These are phyloP conservation scores for Characodon lateralis DNA, from an alignment of 2,797 vertebrate species.

Conservation along the genomic window DNA sequence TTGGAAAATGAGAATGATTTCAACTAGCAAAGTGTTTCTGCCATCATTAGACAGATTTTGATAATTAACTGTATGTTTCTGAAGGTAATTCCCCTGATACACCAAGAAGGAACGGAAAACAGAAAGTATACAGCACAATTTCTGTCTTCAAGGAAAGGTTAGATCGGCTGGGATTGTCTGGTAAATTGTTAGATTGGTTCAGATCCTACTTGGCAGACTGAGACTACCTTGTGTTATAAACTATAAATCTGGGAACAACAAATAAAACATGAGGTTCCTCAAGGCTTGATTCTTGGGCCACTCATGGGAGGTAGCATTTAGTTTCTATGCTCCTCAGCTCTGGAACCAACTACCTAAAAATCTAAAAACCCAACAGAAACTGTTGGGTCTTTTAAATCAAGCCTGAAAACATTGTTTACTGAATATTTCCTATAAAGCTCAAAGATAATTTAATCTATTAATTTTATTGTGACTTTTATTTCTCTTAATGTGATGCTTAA, in stretches of 20 bases:
- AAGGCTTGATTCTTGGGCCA: background rate
- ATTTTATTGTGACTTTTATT: background rate
- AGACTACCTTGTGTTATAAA: background rate
- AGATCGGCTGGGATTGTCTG: background rate
- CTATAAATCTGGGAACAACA: background rate
- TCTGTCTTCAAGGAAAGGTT: conserved; percentile 9
- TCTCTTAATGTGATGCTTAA: background rate
- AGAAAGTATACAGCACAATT: conserved; percentile 70
- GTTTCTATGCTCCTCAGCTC: background rate
- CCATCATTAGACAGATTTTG: conserved; percentile 60
- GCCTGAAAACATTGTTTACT: background rate
- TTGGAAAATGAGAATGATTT: conserved; percentile 37
- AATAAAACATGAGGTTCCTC: background rate
- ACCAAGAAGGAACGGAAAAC: conserved; percentile 58
- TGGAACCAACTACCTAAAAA: background rate
- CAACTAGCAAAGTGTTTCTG: conserved; percentile 19
- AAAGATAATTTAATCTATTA: background rate
- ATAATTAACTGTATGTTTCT: conserved; percentile 65
- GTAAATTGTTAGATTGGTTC: background rate
- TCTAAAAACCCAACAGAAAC: background rate
- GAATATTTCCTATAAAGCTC: background rate
- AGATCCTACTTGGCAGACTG: background rate
- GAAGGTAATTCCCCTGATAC: conserved; percentile 58
- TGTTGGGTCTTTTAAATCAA: background rate
- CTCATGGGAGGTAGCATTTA: background rate